A percentile compares a stretch with the other conserved stretches of the same genome.
Evolutionary conservation across 2,797 vertebrate genomes (phyloP).

Genomic region (Garrulus glandarius): DNA sequence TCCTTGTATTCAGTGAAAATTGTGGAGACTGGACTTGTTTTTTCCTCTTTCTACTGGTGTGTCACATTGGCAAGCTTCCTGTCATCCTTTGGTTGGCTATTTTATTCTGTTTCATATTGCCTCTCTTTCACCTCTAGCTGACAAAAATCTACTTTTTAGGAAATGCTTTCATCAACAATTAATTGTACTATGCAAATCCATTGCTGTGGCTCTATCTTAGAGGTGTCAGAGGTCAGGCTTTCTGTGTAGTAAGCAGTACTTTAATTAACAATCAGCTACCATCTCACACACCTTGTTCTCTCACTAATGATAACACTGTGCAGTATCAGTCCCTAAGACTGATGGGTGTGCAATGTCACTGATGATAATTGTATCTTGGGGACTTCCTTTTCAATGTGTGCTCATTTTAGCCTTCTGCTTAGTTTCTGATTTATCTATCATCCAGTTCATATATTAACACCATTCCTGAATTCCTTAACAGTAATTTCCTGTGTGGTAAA

Average conservation of each 20-base stretch:
- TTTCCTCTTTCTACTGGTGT: not conserved
- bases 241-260: not conserved
- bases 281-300: not conserved
- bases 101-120: not conserved
- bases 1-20: not conserved
- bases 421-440: not conserved
- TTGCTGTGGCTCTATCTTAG: not conserved
- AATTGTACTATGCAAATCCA: not conserved
- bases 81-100: not conserved
- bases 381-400: not conserved
- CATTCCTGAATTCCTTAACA: not conserved
- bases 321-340: not conserved
- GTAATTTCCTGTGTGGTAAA: not conserved
- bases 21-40: not conserved
- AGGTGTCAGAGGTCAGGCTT: not conserved
- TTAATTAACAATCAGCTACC: not conserved
- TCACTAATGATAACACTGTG: not conserved
- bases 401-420: not conserved
- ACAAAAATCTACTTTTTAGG: not conserved
- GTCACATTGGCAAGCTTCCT: not conserved
- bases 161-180: not conserved
- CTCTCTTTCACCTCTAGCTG: not conserved
- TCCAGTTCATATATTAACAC: not conserved
- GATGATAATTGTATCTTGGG: not conserved
- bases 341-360: not conserved